Evolutionary conservation across 2,797 vertebrate species (phyloP), one percentile per base, ranked within the genome.

Genomic region (Cirrhinus molitorella): DNA sequence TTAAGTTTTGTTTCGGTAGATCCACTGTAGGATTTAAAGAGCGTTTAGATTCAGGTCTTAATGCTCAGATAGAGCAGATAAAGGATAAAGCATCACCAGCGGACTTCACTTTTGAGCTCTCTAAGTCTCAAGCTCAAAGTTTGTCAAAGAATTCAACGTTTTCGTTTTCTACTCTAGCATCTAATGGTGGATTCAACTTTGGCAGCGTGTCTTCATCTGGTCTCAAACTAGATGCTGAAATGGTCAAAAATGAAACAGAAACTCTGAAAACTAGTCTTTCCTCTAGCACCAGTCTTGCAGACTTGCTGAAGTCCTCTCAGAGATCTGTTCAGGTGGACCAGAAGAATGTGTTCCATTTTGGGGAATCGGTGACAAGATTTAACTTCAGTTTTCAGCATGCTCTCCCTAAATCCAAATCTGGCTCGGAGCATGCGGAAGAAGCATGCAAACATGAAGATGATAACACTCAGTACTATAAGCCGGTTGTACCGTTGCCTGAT

Each of bases 351-450:
- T 99, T 99, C 85, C 95, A 96, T 59, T 99, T 99, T 88, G 98
- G 98, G 28, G 98, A 99, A 89, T 96, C 97, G 73, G 95, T 96
- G 43, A 84, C 94, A 66, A 97, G 96, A 1, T 99, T 99, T 92
- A 99, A 91, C 90, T 99, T 99, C 87, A 98, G 94, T 88, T 99
- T 99, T 89, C 97, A 98, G 86, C 97, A 98, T 86, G 95, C 95
- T 89, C 97, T 97, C 1, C 96, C 96, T 31, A 99, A 99, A 89
- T 98, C 98, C 86, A 97, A 97, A 76, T 93, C 96, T 53, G 97
- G 96, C 17, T 97, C 96, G 8, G 97, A 98, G 87, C 97, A 99
- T 43, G 98, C 98, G 82, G 96, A 96, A 51, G 97, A 99, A 87
- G 88, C 16, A 51, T 7, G 49, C 19, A 51, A 51, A 19, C 5